Evolutionary conservation across 2,113 vertebrate genomes (phyloP), one percentile per base, ranked within the genome.

Genomic region (Meleagris gallopavo): DNA sequence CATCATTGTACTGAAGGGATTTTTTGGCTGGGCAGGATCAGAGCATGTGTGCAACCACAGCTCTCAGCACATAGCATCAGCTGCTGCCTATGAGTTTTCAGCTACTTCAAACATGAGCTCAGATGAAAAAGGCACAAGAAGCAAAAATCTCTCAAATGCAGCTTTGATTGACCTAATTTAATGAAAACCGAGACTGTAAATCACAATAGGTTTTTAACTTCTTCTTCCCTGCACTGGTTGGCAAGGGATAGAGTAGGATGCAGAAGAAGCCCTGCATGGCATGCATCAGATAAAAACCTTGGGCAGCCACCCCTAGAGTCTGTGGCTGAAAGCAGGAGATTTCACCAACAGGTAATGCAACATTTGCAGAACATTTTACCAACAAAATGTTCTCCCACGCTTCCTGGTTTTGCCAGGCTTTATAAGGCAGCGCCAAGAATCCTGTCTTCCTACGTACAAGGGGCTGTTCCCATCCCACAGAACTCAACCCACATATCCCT

Each of bases 291-390:
- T 48, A 60, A 91, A 69, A 91, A 36, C 30, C 46, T 46, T 30
- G 45, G 71, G 77, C 58, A 92, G 43, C 13, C 66, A 70, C 41
- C 67, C 22, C 46, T 69, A 9, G 9, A 30, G 60, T 54, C 43
- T 72, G 34, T 16, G 27, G 27, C 52, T 54, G 73, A 97, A 96
- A 38, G 29, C 9, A 66, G 89, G 52, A 85, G 43, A 72, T 75
- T 83, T 95, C 86, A 88, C 75, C 32, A 92, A 58, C 60, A 95
- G 45, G 82, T 75, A 70, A 88, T 48, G 85, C 65, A 92, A 52
- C 30, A 89, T 13, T 41, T 40, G 79, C 29, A 92, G 89, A 97
- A 79, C 9, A 70, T 75, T 86, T 73, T n/a, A 82, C 71, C 45
- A 52, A 36, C 13, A 43, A 54, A 79, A 73, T 25, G 60, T 7